These are phyloP conservation scores for Eupithecia tripunctaria DNA, from an alignment of 2,888 invertebrate genomes.

Conservation along the genomic window DNA sequence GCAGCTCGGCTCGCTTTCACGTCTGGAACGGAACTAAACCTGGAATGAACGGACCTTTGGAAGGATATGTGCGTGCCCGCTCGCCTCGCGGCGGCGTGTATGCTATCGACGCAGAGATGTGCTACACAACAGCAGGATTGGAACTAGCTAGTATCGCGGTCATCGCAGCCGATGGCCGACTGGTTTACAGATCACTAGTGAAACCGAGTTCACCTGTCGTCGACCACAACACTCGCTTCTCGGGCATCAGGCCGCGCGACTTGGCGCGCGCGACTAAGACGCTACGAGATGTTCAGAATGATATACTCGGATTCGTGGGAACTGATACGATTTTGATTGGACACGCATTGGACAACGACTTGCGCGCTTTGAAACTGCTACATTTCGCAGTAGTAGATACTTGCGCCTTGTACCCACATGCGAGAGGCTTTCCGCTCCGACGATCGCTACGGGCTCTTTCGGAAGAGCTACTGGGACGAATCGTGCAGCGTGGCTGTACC, in stretches of 20 bases:
- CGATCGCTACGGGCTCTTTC: slow-evolving; percentile 92
- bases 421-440: slow-evolving; percentile 91
- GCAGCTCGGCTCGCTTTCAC: slow-evolving; percentile 86
- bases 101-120: slow-evolving; percentile 98
- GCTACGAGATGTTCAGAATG: slow-evolving; percentile 92
- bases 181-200: slow-evolving; percentile 93
- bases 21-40: slow-evolving; percentile 90
- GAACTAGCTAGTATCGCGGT: slow-evolving; percentile 95
- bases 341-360: slow-evolving; percentile 97
- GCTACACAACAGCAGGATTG: slow-evolving; percentile 93
- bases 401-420: slow-evolving; percentile 93
- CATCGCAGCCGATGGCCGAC: slow-evolving; percentile 88
- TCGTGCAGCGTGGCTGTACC: slow-evolving; percentile 89
- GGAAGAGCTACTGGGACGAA: slow-evolving; percentile 88
- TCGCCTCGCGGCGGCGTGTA: slow-evolving; percentile 86
- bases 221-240: slow-evolving; percentile 98
- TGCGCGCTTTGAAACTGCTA: slow-evolving; percentile 92
- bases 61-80: slow-evolving; percentile 87
- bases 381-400: slow-evolving; percentile 96
- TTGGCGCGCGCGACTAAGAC: slow-evolving; percentile 87
- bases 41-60: slow-evolving; percentile 90
- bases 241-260: slow-evolving; percentile 91
- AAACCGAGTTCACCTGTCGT: slow-evolving; percentile 92
- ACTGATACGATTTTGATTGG: slow-evolving; percentile 96
- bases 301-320: slow-evolving; percentile 91